Evolutionary conservation across 2,888 invertebrate species (phyloP), one percentile per base, ranked within the genome.

Genomic region (Yponomeuta sedellus): DNA sequence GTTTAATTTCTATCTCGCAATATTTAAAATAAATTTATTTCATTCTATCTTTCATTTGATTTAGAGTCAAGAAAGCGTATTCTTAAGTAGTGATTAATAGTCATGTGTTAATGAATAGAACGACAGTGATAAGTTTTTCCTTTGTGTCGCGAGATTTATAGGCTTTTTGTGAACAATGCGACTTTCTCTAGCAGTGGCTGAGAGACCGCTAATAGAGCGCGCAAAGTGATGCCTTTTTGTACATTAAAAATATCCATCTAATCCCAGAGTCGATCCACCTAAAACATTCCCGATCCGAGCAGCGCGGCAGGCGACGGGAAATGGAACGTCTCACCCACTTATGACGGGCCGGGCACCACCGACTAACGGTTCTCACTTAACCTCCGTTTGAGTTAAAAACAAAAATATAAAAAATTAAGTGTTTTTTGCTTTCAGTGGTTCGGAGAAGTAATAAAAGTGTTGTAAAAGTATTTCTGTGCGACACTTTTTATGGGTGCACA

Each of bases 141-240:
- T 16, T 34, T 34, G n/a, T 22, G 25, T 16, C 10, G 28, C 12
- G 20, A 61, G 62, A 62, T 62, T 62, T 62, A 39, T 62, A 58
- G 58, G 58, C 19, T 58, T 58, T 58, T 25, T 34, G 61, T 28
- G 39, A 63, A 63, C 79, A 79, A 78, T 76, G 79, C 75, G 75
- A 75, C 77, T 79, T 78, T 76, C 77, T 78, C 58, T 76, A 77
- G 73, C 76, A 68, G 72, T 77, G 77, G 77, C 80, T 83, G 80
- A 84, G 83, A 85, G 81, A 77, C 78, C 76, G 80, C 84, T 86
- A 86, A 87, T 86, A 86, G 86, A 85, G 80, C 77, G 82, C 78
- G 80, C 84, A 83, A 80, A 80, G 81, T 77, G 77, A 77, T 80
- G 82, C 78, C 82, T 85, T 70, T 52, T 69, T 70, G 70, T 69